phyloP scores from a whole-genome alignment of 2,797 vertebrate genomes.

The Tympanoctomys barrerae region DNA sequence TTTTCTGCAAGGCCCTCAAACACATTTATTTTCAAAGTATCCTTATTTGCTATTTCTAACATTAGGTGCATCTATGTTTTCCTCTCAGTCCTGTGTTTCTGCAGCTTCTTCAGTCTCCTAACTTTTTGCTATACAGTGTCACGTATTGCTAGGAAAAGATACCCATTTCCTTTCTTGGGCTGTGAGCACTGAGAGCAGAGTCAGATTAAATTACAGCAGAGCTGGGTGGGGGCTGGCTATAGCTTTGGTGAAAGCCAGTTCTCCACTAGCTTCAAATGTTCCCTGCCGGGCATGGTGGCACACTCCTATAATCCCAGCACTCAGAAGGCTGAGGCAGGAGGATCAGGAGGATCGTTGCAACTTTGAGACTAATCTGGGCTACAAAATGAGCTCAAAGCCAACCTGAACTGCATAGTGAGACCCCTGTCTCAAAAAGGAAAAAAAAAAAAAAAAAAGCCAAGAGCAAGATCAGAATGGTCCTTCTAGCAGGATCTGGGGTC shows the following conservation, averaged over 20 bases:
- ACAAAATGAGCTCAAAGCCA: too few species aligned
- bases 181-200: not conserved
- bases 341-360: too few species aligned
- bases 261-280: not conserved
- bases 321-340: too few species aligned
- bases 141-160: not conserved
- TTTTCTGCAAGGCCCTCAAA: slow-evolving; percentile 8
- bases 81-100: not conserved
- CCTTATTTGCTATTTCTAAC: not conserved
- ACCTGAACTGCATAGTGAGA: too few species aligned
- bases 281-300: too few species aligned
- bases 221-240: not conserved
- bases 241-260: not conserved
- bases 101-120: not conserved
- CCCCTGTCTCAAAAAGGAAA: too few species aligned
- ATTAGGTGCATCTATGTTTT: not conserved
- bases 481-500: not conserved
- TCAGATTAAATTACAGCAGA: not conserved
- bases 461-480: not conserved
- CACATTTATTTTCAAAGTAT: not conserved
- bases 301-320: too few species aligned
- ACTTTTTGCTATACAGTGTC: not conserved
- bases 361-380: too few species aligned
- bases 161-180: not conserved
- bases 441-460: too few species aligned